Conservation (phyloP, 2,888 invertebrate genomes). For the Ellobium chinense region DNA sequence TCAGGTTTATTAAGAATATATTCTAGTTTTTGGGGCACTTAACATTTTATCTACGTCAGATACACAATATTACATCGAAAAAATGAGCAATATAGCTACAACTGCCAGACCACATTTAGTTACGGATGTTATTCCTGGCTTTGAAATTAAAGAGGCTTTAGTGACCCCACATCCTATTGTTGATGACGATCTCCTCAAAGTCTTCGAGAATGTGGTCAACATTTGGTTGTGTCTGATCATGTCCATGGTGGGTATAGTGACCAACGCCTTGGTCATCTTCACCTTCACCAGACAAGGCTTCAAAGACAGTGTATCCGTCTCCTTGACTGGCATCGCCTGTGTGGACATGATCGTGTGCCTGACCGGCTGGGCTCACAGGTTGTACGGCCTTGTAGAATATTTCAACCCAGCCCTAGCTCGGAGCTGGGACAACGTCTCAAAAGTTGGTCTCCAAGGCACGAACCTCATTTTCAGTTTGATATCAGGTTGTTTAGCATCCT, state of each 20-base stretch:
- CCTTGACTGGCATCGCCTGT: background rate
- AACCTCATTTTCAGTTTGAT: background rate
- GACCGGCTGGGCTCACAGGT: background rate
- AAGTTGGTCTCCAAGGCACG: background rate
- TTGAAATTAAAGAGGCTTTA: too few relatives aligned
- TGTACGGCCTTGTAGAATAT: background rate
- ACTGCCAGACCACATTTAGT: too few relatives aligned
- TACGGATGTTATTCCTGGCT: too few relatives aligned
- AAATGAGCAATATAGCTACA: too few relatives aligned
- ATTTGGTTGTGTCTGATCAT: background rate
- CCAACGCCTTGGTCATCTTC: background rate
- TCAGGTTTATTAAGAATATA: too few relatives aligned
- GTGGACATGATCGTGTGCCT: background rate
- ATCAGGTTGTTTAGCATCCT: background rate
- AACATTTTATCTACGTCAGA: too few relatives aligned
- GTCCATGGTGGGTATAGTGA: background rate
- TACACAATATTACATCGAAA: too few relatives aligned
- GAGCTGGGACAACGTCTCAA: background rate
- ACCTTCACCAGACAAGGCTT: background rate
- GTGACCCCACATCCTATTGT: too few relatives aligned
- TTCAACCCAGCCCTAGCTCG: background rate
- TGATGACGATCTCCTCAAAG: too few relatives aligned
- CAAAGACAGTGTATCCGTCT: background rate
- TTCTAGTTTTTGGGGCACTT: too few relatives aligned
- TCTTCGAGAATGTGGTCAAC: background rate